phyloP scores from a whole-genome alignment of 1,140 invertebrate genomes.

The Ditylenchus dipsaci region DNA sequence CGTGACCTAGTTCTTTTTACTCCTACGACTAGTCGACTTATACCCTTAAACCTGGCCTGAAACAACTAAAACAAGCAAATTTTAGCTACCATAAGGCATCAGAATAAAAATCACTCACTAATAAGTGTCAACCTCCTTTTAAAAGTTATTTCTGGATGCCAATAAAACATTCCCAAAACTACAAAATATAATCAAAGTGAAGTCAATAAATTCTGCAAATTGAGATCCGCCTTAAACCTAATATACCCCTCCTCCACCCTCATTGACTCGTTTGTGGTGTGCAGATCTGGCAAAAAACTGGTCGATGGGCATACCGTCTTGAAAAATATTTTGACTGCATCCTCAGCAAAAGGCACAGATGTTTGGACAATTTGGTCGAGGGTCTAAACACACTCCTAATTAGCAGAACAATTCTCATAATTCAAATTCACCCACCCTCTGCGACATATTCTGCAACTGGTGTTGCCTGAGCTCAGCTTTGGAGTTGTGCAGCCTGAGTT shows the following conservation, averaged over 20 bases:
- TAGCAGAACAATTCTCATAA: too few species aligned
- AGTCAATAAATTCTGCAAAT: conserved; percentile 17
- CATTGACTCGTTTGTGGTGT: conserved; percentile 24
- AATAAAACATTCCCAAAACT: too few species aligned
- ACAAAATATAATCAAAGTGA: neutral
- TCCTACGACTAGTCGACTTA: too few species aligned
- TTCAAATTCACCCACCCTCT: conserved; percentile 38
- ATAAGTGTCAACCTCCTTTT: too few species aligned
- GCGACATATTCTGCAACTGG: conserved; percentile 36
- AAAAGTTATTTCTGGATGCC: too few species aligned
- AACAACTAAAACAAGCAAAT: neutral
- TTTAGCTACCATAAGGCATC: too few species aligned
- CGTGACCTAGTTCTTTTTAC: too few species aligned
- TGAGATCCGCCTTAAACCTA: conserved; percentile 20
- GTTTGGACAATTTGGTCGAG: conserved; percentile 48
- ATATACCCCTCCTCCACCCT: conserved; percentile 24
- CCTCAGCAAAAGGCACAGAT: conserved; percentile 46
- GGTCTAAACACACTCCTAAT: conserved; percentile 42
- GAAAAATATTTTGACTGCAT: conserved; percentile 46
- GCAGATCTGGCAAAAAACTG: neutral
- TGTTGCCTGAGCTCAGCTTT: conserved; percentile 37
- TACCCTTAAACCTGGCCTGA: too few species aligned
- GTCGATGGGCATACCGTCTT: conserved; percentile 20
- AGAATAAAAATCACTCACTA: too few species aligned
- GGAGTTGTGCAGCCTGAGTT: conserved; percentile 45